Evolutionary conservation across 2,797 vertebrate genomes (phyloP).

Genomic region (Balearica regulorum): DNA sequence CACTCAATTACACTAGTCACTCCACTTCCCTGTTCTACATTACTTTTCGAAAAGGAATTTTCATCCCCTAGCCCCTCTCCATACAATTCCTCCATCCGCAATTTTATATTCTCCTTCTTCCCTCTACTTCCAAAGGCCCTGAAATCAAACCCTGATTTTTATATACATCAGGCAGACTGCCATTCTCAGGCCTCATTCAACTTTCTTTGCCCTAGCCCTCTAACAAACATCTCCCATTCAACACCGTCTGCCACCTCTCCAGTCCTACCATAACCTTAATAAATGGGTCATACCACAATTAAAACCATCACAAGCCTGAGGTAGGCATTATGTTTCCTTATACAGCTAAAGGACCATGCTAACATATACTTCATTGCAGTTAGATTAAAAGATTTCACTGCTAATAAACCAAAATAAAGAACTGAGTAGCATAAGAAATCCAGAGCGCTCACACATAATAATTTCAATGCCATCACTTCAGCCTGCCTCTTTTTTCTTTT

Average conservation of each 20-base stretch:
- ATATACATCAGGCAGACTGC: neutral
- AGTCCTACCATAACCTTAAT: neutral
- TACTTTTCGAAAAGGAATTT: neutral
- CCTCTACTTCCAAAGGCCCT: neutral
- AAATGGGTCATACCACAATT: neutral
- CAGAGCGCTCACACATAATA: neutral
- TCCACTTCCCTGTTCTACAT: neutral
- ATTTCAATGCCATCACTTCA: neutral
- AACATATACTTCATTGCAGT: too few relatives aligned
- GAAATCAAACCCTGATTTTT: neutral
- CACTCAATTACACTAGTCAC: neutral
- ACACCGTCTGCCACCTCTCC: neutral
- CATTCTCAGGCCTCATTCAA: neutral
- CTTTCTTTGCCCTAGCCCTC: neutral
- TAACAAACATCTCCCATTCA: neutral
- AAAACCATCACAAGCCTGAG: neutral
- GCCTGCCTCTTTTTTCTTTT: too few relatives aligned
- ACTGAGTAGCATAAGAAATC: neutral
- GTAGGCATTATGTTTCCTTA: neutral
- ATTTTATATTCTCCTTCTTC: neutral
- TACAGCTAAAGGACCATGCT: neutral
- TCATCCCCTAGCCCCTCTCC: neutral
- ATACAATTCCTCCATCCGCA: rapidly evolving
- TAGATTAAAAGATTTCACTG: neutral
- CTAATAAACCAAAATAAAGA: neutral